phyloP scores from a whole-genome alignment of 2,888 invertebrate genomes.

The Endotricha flammealis region DNA sequence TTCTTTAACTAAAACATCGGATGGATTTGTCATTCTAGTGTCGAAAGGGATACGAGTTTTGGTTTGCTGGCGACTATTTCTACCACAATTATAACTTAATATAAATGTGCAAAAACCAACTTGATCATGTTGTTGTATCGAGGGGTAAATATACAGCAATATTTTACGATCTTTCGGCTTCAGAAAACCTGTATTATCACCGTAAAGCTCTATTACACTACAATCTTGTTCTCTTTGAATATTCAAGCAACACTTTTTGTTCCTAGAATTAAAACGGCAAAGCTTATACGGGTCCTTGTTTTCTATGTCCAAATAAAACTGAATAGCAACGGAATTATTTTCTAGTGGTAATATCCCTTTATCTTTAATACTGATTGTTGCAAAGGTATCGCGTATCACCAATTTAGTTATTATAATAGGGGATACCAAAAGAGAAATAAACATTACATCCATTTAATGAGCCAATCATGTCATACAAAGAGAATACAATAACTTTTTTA shows the following conservation, averaged over 20 bases:
- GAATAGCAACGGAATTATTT: conserved; percentile 45
- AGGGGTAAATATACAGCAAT: conserved; percentile 42
- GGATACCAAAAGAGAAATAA: not conserved
- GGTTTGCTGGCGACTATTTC: too few species aligned
- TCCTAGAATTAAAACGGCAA: conserved; percentile 34
- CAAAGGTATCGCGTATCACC: conserved; percentile 20
- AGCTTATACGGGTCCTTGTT: conserved; percentile 32
- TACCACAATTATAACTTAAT: conserved; percentile 34
- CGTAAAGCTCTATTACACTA: conserved; percentile 31
- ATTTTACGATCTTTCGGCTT: conserved; percentile 40
- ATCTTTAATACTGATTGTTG: conserved; percentile 39
- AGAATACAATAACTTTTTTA: too few species aligned
- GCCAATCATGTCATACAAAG: conserved; percentile 1
- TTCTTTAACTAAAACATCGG: conserved; percentile 22
- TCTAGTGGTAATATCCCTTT: conserved; percentile 50
- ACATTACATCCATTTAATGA: conserved; percentile 1
- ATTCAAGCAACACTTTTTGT: conserved; percentile 43
- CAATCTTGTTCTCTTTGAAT: conserved; percentile 37
- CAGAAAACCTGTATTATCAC: conserved; percentile 26
- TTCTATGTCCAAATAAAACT: conserved; percentile 50
- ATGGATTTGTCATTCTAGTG: conserved; percentile 31
- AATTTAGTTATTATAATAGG: conserved; percentile 22
- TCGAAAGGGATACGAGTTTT: conserved; percentile 40
- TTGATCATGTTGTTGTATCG: conserved; percentile 45
- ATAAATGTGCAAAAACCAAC: conserved; percentile 45